These are phyloP conservation scores for Mionectes macconnelli DNA, from an alignment of 2,113 vertebrate species.

Conservation along the genomic window DNA sequence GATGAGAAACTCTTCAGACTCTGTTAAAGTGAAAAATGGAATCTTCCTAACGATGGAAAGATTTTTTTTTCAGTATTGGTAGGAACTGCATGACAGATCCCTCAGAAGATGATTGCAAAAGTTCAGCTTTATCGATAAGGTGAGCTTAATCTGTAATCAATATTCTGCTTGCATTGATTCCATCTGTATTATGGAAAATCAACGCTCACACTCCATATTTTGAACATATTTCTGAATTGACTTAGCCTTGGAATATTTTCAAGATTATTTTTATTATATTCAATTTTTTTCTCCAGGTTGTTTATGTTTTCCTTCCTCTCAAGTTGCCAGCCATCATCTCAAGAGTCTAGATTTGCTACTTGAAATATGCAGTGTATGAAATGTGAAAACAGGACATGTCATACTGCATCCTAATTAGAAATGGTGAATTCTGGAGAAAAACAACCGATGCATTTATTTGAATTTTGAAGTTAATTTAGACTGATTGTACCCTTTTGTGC, in stretches of 20 bases:
- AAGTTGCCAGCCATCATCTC: constrained; percentile 44
- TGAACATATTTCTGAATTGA: constrained; percentile 2
- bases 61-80: background rate
- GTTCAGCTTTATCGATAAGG: background rate
- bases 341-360: constrained; percentile 20
- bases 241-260: constrained; percentile 30
- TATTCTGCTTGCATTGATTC: background rate
- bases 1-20: background rate
- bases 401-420: constrained; percentile 49
- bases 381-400: constrained; percentile 46
- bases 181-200: background rate
- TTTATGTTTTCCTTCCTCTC: constrained; percentile 38
- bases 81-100: background rate
- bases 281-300: background rate
- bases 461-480: constrained; percentile 18
- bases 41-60: background rate
- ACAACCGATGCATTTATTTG: background rate
- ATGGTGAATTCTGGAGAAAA: constrained; percentile 18
- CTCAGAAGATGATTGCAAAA: background rate
- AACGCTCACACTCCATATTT: background rate
- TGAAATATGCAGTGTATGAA: constrained; percentile 27
- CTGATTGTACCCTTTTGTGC: background rate
- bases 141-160: background rate
- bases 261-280: constrained; percentile 27
- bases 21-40: background rate